Evolutionary conservation across 2,113 vertebrate species (phyloP), one percentile per base, ranked within the genome.

Genomic region (Leptocoma aspasia): DNA sequence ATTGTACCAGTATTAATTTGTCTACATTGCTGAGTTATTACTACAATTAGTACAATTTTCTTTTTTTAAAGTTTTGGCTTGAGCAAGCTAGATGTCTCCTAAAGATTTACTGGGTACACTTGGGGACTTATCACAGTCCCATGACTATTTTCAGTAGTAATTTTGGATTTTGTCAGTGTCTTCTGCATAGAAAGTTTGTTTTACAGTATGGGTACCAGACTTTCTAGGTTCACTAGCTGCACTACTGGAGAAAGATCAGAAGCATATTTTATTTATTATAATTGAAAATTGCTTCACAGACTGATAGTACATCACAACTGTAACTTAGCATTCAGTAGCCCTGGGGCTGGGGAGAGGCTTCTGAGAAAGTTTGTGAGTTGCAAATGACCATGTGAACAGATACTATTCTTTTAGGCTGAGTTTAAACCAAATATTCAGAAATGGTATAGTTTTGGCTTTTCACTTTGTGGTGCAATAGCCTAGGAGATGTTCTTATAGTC

Each of bases 201-300:
- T 84, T 91, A 71, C 9, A 23, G 3, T 37, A 39, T 14, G 26
- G 2, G 11, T 69, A 57, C 17, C 57, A 61, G n/a, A 14, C 44
- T 87, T 87, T 90, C 57, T 88, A 57, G n/a, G 37, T 69, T 88
- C 57, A 57, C 26, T 72, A 63, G 45, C 63, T 85, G 73, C 53
- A 72, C 20, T 50, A 16, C n/a, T 70, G 53, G 57, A 85, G 42
- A 72, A 95, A 76, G 50, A 63, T 76, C 41, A 92, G 82, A 82
- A 79, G 13, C 20, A 59, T 77, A 45, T 86, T 93, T 88, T 86
- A 95, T 80, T 90, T 92, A 59, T 92, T 92, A 86, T 5, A 15
- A 24, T 3, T 80, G 71, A 77, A 77, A 82, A 88, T 80, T 88
- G 28, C 41, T 88, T 90, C 63, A 72, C 37, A 53, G 66, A 27